Evolutionary conservation across 2,113 vertebrate genomes (phyloP).

Genomic region (Clarias macrocephalus): DNA sequence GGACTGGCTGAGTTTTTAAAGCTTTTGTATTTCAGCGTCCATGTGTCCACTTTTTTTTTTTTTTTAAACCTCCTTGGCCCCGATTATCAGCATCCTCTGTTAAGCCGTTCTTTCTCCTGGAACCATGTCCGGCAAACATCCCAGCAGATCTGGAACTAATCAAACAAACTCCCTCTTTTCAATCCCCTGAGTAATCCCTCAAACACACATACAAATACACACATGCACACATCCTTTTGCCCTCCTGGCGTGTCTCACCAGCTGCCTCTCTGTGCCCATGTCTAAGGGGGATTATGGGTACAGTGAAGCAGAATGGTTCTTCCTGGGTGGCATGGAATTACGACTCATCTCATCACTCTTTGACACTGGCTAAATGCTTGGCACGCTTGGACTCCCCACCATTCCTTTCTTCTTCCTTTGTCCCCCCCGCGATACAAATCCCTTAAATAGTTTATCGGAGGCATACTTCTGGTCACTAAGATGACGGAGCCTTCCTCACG

Average conservation of each 20-base stretch:
- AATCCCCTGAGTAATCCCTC: slow-evolving; percentile 29
- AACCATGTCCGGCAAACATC: slow-evolving; percentile 45
- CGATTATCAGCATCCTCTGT: slow-evolving; percentile 4
- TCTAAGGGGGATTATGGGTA: slow-evolving; percentile 40
- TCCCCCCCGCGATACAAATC: slow-evolving; percentile 23
- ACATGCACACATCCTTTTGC: slow-evolving; percentile 23
- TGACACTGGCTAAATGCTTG: slow-evolving; percentile 36
- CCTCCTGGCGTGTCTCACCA: slow-evolving; percentile 22
- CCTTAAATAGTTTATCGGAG: slow-evolving; percentile 26
- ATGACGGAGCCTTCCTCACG: neutral
- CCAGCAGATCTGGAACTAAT: slow-evolving; percentile 51
- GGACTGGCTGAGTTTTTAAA: slow-evolving; percentile 30
- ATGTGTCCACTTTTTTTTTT: neutral
- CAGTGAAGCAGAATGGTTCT: slow-evolving; percentile 34
- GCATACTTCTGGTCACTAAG: neutral
- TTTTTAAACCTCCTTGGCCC: neutral
- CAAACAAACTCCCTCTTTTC: slow-evolving; percentile 45
- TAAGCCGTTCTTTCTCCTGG: slow-evolving; percentile 3
- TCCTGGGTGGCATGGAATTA: slow-evolving; percentile 28
- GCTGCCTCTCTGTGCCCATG: slow-evolving; percentile 30
- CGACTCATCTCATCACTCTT: slow-evolving; percentile 16
- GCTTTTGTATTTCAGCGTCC: neutral
- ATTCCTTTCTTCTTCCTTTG: slow-evolving; percentile 27
- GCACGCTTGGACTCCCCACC: neutral
- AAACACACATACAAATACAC: slow-evolving; percentile 27